Evolutionary conservation across 2,797 vertebrate genomes (phyloP).

Genomic region (Tenualosa ilisha): DNA sequence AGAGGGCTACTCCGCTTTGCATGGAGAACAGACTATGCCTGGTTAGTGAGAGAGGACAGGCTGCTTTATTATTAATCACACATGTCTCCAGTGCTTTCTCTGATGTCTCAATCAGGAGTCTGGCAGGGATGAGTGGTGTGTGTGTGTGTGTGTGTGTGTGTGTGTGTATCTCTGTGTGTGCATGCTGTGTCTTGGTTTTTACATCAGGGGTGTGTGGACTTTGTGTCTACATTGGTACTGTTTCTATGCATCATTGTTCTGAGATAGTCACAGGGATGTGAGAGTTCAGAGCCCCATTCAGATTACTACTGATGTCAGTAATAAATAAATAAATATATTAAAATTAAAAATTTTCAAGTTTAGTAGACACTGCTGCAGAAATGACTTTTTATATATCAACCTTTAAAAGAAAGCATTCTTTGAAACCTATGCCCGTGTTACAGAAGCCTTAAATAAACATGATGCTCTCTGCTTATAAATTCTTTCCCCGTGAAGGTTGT

Average conservation of each 20-base stretch:
- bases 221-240: not conserved
- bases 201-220: not conserved
- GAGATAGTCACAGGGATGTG: not conserved
- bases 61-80: slow-evolving; percentile 50
- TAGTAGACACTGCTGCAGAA: not conserved
- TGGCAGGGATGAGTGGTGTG: slow-evolving; percentile 27
- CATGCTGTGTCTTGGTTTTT: not conserved
- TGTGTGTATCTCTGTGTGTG: not conserved
- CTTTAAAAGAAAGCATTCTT: not conserved
- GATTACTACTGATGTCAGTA: not conserved
- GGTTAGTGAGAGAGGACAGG: slow-evolving; percentile 29
- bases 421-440: not conserved
- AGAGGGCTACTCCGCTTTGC: slow-evolving; percentile 26
- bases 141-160: not conserved
- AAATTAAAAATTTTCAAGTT: not conserved
- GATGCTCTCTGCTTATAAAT: not conserved
- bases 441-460: slow-evolving; percentile 2
- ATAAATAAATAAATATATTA: not conserved
- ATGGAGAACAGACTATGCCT: slow-evolving; percentile 27
- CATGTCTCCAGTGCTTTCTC: slow-evolving; percentile 41
- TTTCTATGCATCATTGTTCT: not conserved
- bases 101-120: slow-evolving; percentile 48
- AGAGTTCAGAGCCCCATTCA: not conserved
- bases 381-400: not conserved
- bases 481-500: slow-evolving; percentile 59